A percentile compares a stretch with the other conserved stretches of the same genome.
phyloP scores from a whole-genome alignment of 2,888 invertebrate genomes.

The Leptopilina drosophilae region DNA sequence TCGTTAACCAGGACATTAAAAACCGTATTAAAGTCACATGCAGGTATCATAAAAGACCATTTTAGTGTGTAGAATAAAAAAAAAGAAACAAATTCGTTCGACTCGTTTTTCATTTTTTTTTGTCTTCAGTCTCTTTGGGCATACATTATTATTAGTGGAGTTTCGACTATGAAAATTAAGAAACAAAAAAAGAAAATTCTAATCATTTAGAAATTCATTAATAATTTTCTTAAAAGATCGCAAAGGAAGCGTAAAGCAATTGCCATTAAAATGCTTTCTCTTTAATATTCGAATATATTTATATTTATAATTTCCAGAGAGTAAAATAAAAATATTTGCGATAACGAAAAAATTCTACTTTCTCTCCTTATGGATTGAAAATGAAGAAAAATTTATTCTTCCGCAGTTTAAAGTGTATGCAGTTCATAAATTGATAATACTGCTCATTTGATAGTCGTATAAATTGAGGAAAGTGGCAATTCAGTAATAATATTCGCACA shows the following conservation, averaged over 20 bases:
- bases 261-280: slow-evolving; percentile 10
- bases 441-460: neutral
- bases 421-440: slow-evolving; percentile 7
- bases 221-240: neutral
- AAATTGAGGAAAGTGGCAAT: neutral
- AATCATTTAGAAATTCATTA: slow-evolving; percentile 27
- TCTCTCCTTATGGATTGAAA: neutral
- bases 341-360: neutral
- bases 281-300: neutral
- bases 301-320: neutral
- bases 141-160: slow-evolving; percentile 32
- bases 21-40: slow-evolving; percentile 34
- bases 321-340: neutral
- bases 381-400: neutral
- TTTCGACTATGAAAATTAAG: slow-evolving; percentile 21
- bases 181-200: neutral
- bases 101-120: neutral
- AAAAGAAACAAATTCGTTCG: slow-evolving; percentile 2
- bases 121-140: slow-evolving; percentile 35
- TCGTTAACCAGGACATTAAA: slow-evolving; percentile 37
- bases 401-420: neutral
- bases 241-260: neutral
- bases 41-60: slow-evolving; percentile 25
- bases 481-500: slow-evolving; percentile 5
- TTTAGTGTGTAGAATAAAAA: slow-evolving; percentile 15